A percentile compares a stretch with the other conserved stretches of the same genome.
phyloP scores from a whole-genome alignment of 2,113 vertebrate genomes.

The Poeciliopsis occidentalis region DNA sequence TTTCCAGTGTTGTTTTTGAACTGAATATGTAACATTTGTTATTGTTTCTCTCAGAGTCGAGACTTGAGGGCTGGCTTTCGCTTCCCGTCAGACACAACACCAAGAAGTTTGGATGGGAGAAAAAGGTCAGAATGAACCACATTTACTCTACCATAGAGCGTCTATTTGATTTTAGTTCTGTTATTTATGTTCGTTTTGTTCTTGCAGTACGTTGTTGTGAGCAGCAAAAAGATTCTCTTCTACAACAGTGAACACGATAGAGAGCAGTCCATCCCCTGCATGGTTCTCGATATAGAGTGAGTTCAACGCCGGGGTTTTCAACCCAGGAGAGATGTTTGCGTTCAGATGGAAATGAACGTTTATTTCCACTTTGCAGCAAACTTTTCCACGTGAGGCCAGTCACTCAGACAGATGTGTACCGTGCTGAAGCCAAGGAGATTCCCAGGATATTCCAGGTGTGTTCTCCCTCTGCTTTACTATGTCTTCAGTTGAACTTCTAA shows the following conservation, averaged over 20 bases:
- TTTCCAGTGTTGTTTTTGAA: too few species aligned
- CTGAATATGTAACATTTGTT: neutral
- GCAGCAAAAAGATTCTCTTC: constrained; percentile 99
- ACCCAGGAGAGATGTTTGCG: neutral
- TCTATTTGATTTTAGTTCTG: neutral
- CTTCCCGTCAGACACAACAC: constrained; percentile 96
- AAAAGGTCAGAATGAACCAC: constrained; percentile 82
- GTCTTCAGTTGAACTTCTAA: neutral
- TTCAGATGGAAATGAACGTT: neutral
- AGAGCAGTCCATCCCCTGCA: constrained; percentile 96
- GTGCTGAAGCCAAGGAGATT: constrained; percentile 97
- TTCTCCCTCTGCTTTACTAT: neutral
- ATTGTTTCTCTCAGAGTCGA: constrained; percentile 80
- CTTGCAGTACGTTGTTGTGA: constrained; percentile 93
- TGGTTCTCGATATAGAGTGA: constrained; percentile 99
- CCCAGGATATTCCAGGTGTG: constrained; percentile 98
- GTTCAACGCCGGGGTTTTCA: constrained; percentile 55
- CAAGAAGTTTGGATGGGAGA: constrained; percentile 97
- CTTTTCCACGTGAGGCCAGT: constrained; percentile 98
- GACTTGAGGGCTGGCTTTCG: constrained; percentile 97
- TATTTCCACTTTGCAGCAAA: constrained; percentile 81
- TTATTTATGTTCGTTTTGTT: neutral
- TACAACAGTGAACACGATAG: constrained; percentile 97
- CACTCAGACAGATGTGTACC: constrained; percentile 97
- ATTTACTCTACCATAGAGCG: fast-evolving